Evolutionary conservation across 2,888 invertebrate genomes (phyloP).

Genomic region (Tetragonula carbonaria): DNA sequence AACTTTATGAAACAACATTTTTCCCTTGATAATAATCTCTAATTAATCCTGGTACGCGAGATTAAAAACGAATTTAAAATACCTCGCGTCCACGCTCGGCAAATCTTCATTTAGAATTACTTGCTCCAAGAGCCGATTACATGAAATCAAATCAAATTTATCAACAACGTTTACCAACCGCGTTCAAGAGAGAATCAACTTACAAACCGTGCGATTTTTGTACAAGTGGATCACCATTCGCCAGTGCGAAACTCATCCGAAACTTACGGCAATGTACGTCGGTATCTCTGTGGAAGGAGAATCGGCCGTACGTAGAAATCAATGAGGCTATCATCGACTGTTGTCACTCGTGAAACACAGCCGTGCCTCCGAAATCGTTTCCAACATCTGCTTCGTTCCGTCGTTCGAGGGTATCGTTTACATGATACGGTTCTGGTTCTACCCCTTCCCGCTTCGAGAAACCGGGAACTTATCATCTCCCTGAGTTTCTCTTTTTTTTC

Average conservation of each 20-base stretch:
- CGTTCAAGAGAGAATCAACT: neutral
- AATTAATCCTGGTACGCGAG: neutral
- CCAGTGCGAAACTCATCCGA: neutral
- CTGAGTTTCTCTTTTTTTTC: constrained; percentile 7
- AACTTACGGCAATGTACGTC: neutral
- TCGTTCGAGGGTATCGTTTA: constrained; percentile 10
- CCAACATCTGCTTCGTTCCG: constrained; percentile 8
- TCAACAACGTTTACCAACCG: neutral
- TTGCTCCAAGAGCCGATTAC: too few species aligned
- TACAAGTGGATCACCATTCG: neutral
- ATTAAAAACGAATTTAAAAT: neutral
- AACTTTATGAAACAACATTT: neutral
- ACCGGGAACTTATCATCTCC: constrained; percentile 2
- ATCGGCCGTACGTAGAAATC: neutral
- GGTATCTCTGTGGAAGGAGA: neutral
- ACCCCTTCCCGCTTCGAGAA: neutral
- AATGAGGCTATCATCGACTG: constrained; percentile 25
- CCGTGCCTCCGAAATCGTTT: constrained; percentile 12
- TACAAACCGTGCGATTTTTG: neutral
- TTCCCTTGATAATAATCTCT: neutral
- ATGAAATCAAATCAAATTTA: neutral
- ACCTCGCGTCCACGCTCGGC: neutral
- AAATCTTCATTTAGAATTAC: neutral
- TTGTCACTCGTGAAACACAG: constrained; percentile 20
- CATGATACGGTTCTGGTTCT: neutral